These are phyloP conservation scores for Idaea straminata DNA, from an alignment of 2,888 invertebrate species.

Conservation along the genomic window DNA sequence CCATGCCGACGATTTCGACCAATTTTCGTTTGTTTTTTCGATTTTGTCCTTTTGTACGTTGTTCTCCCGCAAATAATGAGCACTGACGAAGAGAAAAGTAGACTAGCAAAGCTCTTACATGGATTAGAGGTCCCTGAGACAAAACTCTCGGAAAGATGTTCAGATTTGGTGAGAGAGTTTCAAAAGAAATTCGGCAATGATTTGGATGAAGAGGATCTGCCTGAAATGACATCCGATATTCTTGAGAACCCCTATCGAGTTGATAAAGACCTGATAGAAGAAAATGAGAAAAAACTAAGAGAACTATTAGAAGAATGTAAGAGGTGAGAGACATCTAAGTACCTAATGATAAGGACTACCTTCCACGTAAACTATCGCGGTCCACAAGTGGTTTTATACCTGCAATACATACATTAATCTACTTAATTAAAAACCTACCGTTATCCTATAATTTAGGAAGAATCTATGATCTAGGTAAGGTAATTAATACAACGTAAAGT, in stretches of 20 bases:
- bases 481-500: too few species aligned
- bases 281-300: conserved; percentile 56
- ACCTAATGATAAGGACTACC: background rate
- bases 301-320: conserved; percentile 47
- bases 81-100: conserved; percentile 67
- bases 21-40: background rate
- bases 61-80: conserved; percentile 41
- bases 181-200: conserved; percentile 49
- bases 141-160: conserved; percentile 59
- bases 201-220: conserved; percentile 42
- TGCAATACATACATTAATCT: too few species aligned
- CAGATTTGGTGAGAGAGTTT: conserved; percentile 53
- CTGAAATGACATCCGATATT: conserved; percentile 22
- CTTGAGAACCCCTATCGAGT: conserved; percentile 62
- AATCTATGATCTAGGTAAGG: too few species aligned
- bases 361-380: conserved; percentile 2
- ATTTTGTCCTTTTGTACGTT: background rate
- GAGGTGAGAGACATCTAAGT: conserved; percentile 35
- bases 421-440: background rate
- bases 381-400: too few species aligned
- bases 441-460: too few species aligned
- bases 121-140: conserved; percentile 60
- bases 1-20: conserved; percentile 3
- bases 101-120: conserved; percentile 60
- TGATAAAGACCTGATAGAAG: conserved; percentile 50